Conservation (phyloP, 2,888 invertebrate genomes). For the Drosophila ezoana region DNA sequence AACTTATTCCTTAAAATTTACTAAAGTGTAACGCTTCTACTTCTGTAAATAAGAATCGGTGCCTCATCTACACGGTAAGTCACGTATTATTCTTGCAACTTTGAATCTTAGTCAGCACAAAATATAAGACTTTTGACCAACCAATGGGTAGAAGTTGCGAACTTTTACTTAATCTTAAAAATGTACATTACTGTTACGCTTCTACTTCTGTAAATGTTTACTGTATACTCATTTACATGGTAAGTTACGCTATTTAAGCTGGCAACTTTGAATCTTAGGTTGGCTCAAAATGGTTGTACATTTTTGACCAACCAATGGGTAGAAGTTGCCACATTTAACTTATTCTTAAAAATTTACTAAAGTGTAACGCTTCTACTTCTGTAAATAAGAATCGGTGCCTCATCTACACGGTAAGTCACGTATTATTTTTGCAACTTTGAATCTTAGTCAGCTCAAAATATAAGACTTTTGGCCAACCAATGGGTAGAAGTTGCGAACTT, state of each 20-base stretch:
- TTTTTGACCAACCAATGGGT: constrained; percentile 72
- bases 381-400: constrained; percentile 5
- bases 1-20: background rate
- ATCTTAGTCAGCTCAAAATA: constrained; percentile 67
- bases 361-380: constrained; percentile 25
- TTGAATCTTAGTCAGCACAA: constrained; percentile 71
- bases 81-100: constrained; percentile 62
- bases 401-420: constrained; percentile 60
- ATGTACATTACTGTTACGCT: constrained; percentile 10
- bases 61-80: constrained; percentile 59
- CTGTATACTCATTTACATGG: constrained; percentile 46
- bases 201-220: constrained; percentile 26
- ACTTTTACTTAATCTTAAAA: background rate
- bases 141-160: constrained; percentile 76
- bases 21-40: constrained; percentile 18
- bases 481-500: constrained; percentile 70
- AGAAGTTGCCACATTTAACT: constrained; percentile 53
- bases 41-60: constrained; percentile 12
- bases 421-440: constrained; percentile 67
- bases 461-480: constrained; percentile 56
- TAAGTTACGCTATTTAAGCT: constrained; percentile 64
- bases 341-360: background rate
- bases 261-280: constrained; percentile 76
- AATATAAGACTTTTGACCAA: constrained; percentile 42
- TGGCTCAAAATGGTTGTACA: constrained; percentile 45